A percentile compares a stretch with the other conserved stretches of the same genome.
Conservation (phyloP, 2,113 vertebrate species). For the Myotis davidii region DNA sequence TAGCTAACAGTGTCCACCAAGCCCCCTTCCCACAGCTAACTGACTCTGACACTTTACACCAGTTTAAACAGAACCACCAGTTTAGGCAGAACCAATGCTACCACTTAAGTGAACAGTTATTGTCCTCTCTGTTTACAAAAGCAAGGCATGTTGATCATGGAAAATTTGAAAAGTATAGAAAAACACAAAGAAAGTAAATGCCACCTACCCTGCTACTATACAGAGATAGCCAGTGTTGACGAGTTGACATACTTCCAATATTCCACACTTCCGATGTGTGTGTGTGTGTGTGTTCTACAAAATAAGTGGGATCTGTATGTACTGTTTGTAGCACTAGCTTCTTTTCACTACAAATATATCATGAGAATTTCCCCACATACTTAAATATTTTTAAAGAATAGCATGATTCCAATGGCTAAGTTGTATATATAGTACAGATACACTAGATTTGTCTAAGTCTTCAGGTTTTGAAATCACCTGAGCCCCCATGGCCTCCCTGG, state of each 20-base stretch:
- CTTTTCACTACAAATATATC: background rate
- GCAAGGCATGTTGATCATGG: background rate
- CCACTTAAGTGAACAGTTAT: background rate
- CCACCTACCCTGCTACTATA: background rate
- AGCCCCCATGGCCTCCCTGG: background rate
- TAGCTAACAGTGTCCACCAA: background rate
- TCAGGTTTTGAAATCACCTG: background rate
- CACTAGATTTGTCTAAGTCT: background rate
- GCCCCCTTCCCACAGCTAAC: background rate
- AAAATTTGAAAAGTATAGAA: background rate
- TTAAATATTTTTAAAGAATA: conserved; percentile 9
- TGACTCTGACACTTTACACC: background rate
- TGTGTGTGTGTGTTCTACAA: background rate
- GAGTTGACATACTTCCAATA: background rate
- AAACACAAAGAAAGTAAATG: background rate
- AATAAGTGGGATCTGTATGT: background rate
- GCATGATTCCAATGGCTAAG: background rate
- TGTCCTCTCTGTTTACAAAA: background rate
- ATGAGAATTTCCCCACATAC: background rate
- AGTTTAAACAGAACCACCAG: background rate
- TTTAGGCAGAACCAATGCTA: background rate
- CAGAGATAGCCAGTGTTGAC: background rate
- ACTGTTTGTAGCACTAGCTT: background rate
- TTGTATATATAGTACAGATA: background rate
- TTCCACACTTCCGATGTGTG: background rate